Percentiles rank a stretch among this genome's conserved stretches.
Conservation (phyloP, 1,140 invertebrate species). For the Penaeus japonicus region DNA sequence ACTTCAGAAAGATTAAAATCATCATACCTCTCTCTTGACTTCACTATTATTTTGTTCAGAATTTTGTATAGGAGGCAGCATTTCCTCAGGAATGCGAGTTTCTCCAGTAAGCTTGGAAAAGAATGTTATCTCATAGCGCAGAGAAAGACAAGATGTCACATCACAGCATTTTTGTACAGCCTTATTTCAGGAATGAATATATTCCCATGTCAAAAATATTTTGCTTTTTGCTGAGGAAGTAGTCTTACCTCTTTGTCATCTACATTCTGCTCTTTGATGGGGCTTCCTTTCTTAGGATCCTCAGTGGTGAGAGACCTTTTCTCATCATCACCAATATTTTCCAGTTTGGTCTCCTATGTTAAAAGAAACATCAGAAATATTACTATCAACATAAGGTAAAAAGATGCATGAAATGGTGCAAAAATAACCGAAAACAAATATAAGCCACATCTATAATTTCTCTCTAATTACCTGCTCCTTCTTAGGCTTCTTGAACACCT, state of each 20-base stretch:
- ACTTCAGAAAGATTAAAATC: too few species aligned
- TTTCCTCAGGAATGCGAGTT: slow-evolving; percentile 38
- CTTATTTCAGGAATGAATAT: too few species aligned
- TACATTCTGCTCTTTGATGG: slow-evolving; percentile 26
- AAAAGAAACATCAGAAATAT: neutral
- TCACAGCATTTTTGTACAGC: too few species aligned
- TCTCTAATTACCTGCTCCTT: slow-evolving; percentile 34
- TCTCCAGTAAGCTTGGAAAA: slow-evolving; percentile 43
- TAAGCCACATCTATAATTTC: neutral
- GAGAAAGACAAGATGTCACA: neutral
- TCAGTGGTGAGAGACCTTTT: slow-evolving; percentile 30
- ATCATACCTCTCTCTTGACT: neutral
- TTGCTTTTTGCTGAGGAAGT: neutral
- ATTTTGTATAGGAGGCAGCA: neutral
- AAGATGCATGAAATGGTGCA: neutral
- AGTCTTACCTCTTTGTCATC: slow-evolving; percentile 44
- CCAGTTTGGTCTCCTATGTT: slow-evolving; percentile 30
- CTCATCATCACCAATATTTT: slow-evolving; percentile 4
- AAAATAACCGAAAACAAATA: neutral
- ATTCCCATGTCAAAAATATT: too few species aligned
- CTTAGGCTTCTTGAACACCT: slow-evolving; percentile 49
- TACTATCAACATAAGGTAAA: neutral
- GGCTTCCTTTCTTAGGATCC: slow-evolving; percentile 23
- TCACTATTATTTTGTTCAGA: neutral
- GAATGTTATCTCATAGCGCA: neutral